These are phyloP conservation scores for Pachypsylla venusta DNA, from an alignment of 1,140 invertebrate species.

Conservation along the genomic window DNA sequence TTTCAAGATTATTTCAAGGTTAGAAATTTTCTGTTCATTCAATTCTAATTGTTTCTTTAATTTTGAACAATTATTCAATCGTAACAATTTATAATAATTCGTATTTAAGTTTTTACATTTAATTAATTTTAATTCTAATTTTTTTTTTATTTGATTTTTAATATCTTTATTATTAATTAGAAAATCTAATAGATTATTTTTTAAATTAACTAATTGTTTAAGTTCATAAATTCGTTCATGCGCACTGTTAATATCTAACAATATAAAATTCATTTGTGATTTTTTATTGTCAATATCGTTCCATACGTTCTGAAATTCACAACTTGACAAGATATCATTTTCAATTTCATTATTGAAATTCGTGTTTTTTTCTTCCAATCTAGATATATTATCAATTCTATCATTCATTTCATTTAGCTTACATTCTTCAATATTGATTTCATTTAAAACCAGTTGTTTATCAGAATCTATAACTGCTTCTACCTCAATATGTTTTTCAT, in stretches of 20 bases:
- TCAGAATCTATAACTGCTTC: too few relatives aligned
- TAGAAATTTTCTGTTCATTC: background rate
- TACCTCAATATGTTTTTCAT: too few relatives aligned
- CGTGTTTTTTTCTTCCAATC: too few relatives aligned
- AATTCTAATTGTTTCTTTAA: background rate
- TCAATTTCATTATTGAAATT: too few relatives aligned
- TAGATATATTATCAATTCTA: too few relatives aligned
- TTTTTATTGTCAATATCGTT: background rate
- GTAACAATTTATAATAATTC: background rate
- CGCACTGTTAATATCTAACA: background rate
- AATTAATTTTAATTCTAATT: background rate
- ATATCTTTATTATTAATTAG: background rate
- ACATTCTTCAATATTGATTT: too few relatives aligned
- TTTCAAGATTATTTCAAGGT: background rate
- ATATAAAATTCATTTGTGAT: background rate
- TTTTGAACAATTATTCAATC: background rate
- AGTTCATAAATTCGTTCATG: background rate
- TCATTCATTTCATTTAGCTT: too few relatives aligned
- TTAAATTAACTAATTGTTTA: background rate
- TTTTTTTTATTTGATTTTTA: background rate
- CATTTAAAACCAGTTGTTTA: too few relatives aligned
- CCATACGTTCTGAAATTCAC: background rate
- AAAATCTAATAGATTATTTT: background rate
- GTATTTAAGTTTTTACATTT: background rate
- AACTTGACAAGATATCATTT: background rate